Evolutionary conservation across 2,113 vertebrate genomes (phyloP), one percentile per base, ranked within the genome.

Genomic region (Hymenochirus boettgeri): DNA sequence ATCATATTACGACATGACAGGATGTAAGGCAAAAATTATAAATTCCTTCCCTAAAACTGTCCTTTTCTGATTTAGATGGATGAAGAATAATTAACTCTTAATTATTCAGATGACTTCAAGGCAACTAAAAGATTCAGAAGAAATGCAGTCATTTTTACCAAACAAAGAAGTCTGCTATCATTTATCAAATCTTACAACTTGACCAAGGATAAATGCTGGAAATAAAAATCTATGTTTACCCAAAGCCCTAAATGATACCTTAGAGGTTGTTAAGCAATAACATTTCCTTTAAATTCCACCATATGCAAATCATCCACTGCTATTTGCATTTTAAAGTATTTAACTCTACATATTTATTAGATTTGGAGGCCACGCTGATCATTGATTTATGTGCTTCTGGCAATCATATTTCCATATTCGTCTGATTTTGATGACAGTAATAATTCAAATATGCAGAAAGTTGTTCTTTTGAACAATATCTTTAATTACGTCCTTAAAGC

Each of bases 311-410:
- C 81, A 86, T 83, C 80, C 86, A 80, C 88, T 84, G 85, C 89
- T 89, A 98, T 98, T 98, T 97, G 95, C 95, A 97, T 97, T 97
- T 97, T 96, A 96, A 97, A 97, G 93, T 96, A 93, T 96, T 97
- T 96, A 96, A 96, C 94, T 96, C 92, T 92, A 92, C 93, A 93
- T 96, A 95, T 97, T 96, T 97, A 96, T 97, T 97, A 93, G 93
- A 93, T 95, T 97, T 93, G 87, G 89, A 94, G 93, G 92, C 93
- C 93, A 93, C 90, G 91, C 92, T 97, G 95, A 97, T 97, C 95
- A 97, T 93, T 97, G 95, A 97, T 97, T 97, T 95, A 96, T 96
- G 92, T 93, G 93, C 95, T 96, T 93, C 94, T 91, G 93, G 94
- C 93, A 93, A 95, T 94, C 92, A 93, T 94, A 97, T 97, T 97